These are phyloP conservation scores for Pungitius pungitius DNA, from an alignment of 2,113 vertebrate species.

Conservation along the genomic window DNA sequence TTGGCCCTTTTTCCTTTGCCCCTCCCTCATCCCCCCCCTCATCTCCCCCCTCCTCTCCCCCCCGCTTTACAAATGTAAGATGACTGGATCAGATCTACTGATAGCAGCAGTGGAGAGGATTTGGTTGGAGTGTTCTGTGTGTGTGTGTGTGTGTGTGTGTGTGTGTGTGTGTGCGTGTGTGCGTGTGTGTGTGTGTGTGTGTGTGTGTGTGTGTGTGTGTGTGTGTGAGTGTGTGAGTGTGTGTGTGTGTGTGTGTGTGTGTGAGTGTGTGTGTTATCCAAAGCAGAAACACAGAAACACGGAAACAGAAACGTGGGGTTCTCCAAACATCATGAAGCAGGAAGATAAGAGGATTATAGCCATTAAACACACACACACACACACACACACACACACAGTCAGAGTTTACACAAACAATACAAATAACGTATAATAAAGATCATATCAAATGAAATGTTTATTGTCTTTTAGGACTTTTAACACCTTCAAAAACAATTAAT, in stretches of 20 bases:
- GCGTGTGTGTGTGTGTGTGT: conserved; percentile 13
- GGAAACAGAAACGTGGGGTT: conserved; percentile 29
- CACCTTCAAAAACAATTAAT: background rate
- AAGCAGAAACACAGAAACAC: conserved; percentile 20
- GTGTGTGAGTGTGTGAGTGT: conserved; percentile 8
- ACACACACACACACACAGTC: conserved; percentile 1
- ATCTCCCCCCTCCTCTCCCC: background rate
- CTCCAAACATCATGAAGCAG: conserved; percentile 63
- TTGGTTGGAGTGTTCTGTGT: conserved; percentile 54
- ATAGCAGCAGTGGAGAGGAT: conserved; percentile 65
- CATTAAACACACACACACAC: conserved; percentile 37
- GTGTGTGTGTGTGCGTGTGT: conserved; percentile 25
- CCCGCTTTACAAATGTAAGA: conserved; percentile 41
- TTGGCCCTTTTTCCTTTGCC: conserved; percentile 63
- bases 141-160: conserved; percentile 22
- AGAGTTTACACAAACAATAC: too few species aligned
- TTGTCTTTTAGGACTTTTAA: background rate
- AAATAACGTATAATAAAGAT: background rate
- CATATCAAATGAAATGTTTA: background rate
- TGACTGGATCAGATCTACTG: conserved; percentile 57
- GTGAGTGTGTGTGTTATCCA: too few species aligned
- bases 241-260: background rate
- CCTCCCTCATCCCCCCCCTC: background rate
- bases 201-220: conserved; percentile 23
- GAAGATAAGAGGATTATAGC: conserved; percentile 60